Percentiles rank a stretch among this genome's conserved stretches.
Evolutionary conservation across 2,113 vertebrate species (phyloP).

Genomic region (Ranitomeya imitator): DNA sequence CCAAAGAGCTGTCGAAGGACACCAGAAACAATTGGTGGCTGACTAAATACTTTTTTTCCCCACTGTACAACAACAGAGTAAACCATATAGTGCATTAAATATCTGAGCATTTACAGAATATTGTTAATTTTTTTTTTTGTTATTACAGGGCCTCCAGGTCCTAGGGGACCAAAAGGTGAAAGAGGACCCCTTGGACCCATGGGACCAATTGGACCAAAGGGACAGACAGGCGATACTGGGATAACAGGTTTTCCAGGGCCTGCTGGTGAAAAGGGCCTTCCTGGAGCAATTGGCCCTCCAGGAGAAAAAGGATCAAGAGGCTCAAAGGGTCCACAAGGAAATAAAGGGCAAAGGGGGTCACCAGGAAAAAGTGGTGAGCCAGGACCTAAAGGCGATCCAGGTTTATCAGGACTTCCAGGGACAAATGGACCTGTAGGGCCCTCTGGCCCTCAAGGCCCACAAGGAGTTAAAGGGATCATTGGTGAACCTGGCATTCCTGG

Average conservation of each 20-base stretch:
- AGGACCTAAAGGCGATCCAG: slow-evolving; percentile 86
- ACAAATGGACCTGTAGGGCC: slow-evolving; percentile 84
- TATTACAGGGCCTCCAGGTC: slow-evolving; percentile 90
- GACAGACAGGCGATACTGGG: slow-evolving; percentile 91
- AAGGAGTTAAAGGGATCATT: slow-evolving; percentile 81
- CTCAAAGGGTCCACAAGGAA: slow-evolving; percentile 82
- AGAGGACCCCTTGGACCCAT: slow-evolving; percentile 82
- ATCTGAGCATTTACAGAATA: background rate
- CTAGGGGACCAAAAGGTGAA: slow-evolving; percentile 90
- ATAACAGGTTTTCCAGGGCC: slow-evolving; percentile 79
- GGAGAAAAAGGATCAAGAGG: slow-evolving; percentile 88
- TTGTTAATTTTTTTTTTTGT: slow-evolving; percentile 49
- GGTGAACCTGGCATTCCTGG: slow-evolving; percentile 85
- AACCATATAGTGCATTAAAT: too few species aligned
- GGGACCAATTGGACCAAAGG: slow-evolving; percentile 85
- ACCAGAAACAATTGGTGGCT: too few species aligned
- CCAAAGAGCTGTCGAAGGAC: too few species aligned
- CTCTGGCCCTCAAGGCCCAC: slow-evolving; percentile 82
- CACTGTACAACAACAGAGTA: too few species aligned
- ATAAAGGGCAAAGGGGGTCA: slow-evolving; percentile 92
- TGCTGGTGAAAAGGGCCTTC: slow-evolving; percentile 82
- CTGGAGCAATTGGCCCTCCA: slow-evolving; percentile 79
- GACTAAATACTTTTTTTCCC: too few species aligned
- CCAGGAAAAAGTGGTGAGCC: slow-evolving; percentile 86
- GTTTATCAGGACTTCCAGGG: slow-evolving; percentile 81